Conservation (phyloP, 2,797 vertebrate species). For the Tarsius wallacei region DNA sequence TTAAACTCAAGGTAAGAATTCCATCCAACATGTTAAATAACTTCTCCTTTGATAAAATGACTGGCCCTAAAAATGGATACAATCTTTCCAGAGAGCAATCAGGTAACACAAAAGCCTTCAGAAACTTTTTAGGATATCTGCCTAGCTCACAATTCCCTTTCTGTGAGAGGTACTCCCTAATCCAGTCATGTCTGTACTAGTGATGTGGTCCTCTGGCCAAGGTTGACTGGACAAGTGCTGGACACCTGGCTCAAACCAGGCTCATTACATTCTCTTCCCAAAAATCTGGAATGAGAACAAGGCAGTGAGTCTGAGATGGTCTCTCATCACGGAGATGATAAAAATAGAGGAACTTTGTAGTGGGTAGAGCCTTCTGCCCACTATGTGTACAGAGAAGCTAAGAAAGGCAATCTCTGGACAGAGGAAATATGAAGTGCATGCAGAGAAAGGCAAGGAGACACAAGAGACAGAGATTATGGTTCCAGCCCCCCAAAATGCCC, state of each 20-base stretch:
- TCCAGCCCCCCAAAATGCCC: background rate
- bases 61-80: background rate
- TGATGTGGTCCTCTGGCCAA: background rate
- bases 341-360: background rate
- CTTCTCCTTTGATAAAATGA: constrained; percentile 42
- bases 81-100: background rate
- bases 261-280: background rate
- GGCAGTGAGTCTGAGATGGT: background rate
- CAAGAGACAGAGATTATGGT: background rate
- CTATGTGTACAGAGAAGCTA: background rate
- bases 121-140: background rate
- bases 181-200: background rate
- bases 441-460: constrained; percentile 5
- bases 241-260: background rate
- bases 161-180: background rate
- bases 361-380: background rate
- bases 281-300: background rate
- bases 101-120: background rate
- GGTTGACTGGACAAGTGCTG: background rate
- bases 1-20: constrained; percentile 28
- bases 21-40: background rate
- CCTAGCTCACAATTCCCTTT: constrained; percentile 24
- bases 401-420: background rate
- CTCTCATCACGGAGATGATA: background rate
- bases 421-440: background rate